These are phyloP conservation scores for Cryptotis parvus DNA, from an alignment of 2,113 vertebrate genomes.

Conservation along the genomic window DNA sequence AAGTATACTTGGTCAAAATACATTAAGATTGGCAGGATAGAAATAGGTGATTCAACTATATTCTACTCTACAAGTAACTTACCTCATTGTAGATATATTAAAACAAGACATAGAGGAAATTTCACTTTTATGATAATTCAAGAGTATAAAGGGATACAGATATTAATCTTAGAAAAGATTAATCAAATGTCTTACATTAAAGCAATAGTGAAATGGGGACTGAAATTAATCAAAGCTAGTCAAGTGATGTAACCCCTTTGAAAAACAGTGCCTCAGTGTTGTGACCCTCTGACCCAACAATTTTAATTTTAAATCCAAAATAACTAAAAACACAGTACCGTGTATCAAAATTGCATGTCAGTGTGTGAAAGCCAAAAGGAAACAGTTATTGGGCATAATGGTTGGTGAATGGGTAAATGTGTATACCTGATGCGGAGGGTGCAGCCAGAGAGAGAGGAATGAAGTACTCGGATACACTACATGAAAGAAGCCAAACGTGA, in stretches of 20 bases:
- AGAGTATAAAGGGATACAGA: background rate
- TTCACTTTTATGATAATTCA: background rate
- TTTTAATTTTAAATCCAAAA: background rate
- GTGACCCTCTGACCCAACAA: background rate
- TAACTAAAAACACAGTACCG: background rate
- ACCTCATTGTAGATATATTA: background rate
- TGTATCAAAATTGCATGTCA: background rate
- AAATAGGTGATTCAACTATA: background rate
- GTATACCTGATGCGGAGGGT: background rate
- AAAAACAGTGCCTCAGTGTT: background rate
- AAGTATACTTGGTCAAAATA: conserved; percentile 26
- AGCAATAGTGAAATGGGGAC: background rate
- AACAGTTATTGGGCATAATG: background rate
- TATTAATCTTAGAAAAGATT: background rate
- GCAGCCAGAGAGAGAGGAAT: background rate
- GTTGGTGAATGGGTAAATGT: background rate
- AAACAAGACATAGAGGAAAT: background rate
- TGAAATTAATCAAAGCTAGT: background rate
- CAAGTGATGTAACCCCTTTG: background rate
- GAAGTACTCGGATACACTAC: background rate
- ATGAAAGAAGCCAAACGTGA: background rate
- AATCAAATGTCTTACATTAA: background rate
- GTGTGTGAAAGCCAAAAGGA: background rate
- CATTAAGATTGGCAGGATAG: background rate
- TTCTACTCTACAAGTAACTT: background rate